Evolutionary conservation across 1,140 invertebrate genomes (phyloP), one percentile per base, ranked within the genome.

Genomic region (Leguminivora glycinivorella): DNA sequence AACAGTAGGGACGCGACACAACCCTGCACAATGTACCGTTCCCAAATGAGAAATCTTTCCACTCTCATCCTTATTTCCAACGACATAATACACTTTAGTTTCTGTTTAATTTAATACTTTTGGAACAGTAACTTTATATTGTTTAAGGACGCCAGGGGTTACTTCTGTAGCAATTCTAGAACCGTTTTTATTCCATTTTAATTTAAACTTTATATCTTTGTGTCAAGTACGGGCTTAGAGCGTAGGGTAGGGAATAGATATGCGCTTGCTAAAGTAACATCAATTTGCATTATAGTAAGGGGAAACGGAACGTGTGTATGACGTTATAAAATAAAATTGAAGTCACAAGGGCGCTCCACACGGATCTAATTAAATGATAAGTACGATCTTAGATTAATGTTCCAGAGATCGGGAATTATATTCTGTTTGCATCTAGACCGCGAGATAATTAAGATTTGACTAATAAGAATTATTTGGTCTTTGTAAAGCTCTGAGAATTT

Each of bases 281-380:
- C 4, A 73, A 76, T 76, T 82, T 85, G 83, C 72, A 66, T 70
- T 74, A 73, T 82, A 85, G 78, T 87, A 83, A 84, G 77, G 82
- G 81, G 82, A 83, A 52, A 52, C 40, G 81, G 76, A 78, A 87
- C 85, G 89, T 91, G 89, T 91, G 88, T 91, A 91, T 91, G 89
- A 91, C 89, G 84, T 91, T 90, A 83, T 89, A 90, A 91, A 91
- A 89, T 89, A 90, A 89, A 91, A 91, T 89, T 89, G 89, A 91
- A 89, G 83, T 85, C 84, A 73, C 85, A 89, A 89, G 87, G 87
- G 86, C 84, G 82, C 83, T 77, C 85, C 70, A 83, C 81, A 80
- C 80, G 81, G 89, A 91, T 91, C 86, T 91, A 91, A 91, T 91
- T 91, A 91, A 89, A 91, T 89, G 89, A 91, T 91, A 89, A 89